Percentiles rank a stretch among this genome's conserved stretches.
These are phyloP conservation scores for Spisula subtruncata DNA, from an alignment of 2,888 invertebrate species.

Conservation along the genomic window DNA sequence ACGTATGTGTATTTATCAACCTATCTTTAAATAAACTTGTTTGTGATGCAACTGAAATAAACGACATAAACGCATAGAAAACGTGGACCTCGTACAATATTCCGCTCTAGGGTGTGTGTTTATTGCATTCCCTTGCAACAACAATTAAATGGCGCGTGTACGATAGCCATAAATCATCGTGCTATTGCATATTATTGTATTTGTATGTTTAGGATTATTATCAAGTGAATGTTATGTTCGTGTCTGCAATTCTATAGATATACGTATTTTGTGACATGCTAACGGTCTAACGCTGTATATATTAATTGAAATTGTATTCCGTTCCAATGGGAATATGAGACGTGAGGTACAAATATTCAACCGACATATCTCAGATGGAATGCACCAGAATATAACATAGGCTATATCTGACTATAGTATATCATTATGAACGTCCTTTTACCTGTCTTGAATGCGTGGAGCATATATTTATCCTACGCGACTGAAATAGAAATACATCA, in stretches of 20 bases:
- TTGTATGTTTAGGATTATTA: too few species aligned
- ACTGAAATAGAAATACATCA: too few species aligned
- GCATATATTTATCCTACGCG: not conserved
- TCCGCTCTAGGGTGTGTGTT: too few species aligned
- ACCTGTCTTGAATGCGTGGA: not conserved
- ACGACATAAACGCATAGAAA: too few species aligned
- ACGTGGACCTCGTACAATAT: not conserved
- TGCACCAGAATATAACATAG: not conserved
- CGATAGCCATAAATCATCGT: too few species aligned
- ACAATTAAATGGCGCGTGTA: too few species aligned
- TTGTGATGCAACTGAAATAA: not conserved
- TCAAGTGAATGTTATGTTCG: too few species aligned
- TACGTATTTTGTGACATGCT: not conserved
- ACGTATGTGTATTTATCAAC: too few species aligned
- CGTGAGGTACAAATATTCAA: not conserved
- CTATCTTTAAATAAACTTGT: conserved; percentile 27
- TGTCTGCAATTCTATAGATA: too few species aligned
- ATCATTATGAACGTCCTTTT: too few species aligned
- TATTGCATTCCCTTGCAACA: too few species aligned
- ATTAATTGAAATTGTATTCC: not conserved
- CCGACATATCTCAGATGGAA: not conserved
- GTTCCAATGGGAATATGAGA: not conserved
- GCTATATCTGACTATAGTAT: not conserved
- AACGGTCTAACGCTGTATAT: too few species aligned
- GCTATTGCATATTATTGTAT: not conserved